phyloP scores from a whole-genome alignment of 2,888 invertebrate species.

The Ecliptopera silaceata region DNA sequence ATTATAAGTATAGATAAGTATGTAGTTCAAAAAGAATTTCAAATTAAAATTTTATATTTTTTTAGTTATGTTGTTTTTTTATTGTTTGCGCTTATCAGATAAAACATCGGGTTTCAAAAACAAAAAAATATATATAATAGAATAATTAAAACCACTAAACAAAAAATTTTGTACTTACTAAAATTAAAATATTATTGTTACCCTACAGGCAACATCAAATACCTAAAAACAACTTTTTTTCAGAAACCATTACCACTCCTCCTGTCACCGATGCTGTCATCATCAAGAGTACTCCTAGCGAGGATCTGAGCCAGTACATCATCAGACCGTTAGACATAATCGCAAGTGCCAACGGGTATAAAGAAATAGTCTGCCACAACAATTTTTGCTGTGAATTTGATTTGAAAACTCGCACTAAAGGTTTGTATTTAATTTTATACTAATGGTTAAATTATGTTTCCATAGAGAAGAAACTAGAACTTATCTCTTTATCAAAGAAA shows the following conservation, averaged over 20 bases:
- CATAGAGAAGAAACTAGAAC: no score
- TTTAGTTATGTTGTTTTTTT: no score
- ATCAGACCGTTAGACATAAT: constrained; percentile 54
- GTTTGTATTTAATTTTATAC: constrained; percentile 34
- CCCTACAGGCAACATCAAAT: neutral
- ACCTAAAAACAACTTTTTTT: neutral
- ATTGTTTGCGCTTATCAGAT: no score
- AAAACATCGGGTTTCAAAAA: no score
- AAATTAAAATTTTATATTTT: no score
- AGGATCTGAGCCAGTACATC: constrained; percentile 59
- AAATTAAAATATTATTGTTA: no score
- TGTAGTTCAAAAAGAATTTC: no score
- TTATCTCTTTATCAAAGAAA: no score
- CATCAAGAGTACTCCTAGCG: constrained; percentile 32
- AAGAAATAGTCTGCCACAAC: constrained; percentile 59
- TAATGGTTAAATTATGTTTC: neutral
- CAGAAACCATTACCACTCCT: constrained; percentile 22
- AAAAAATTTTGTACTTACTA: no score
- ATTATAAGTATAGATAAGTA: no score
- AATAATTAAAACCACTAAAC: no score
- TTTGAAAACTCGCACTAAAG: constrained; percentile 50
- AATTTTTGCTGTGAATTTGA: constrained; percentile 66
- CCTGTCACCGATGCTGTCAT: constrained; percentile 34
- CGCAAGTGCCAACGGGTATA: constrained; percentile 47
- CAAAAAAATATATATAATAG: no score